Evolutionary conservation across 2,113 vertebrate genomes (phyloP), one percentile per base, ranked within the genome.

Genomic region (Megatriorchis doriae): DNA sequence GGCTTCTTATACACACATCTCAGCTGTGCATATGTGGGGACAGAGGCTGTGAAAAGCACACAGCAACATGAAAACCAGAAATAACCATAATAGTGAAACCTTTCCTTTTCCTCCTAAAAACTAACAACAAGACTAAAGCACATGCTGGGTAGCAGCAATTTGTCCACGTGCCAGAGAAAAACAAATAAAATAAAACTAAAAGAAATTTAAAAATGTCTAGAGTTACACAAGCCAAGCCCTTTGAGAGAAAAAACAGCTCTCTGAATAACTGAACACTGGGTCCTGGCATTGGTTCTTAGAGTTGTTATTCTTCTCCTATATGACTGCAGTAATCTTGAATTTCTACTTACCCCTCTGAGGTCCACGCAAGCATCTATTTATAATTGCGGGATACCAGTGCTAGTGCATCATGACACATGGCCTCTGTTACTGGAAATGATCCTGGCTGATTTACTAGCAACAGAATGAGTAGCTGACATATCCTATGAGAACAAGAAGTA

Each of bases 351-450:
- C 71, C 96, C 96, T 92, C 82, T 81, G 32, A 92, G 91, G 48
- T 43, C 59, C 27, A 12, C 61, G 72, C 55, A 85, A 87, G 53
- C 58, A 56, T 78, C 93, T 96, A 96, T 97, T 98, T 97, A 94
- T 97, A 97, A 80, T 14, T 78, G 79, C 92, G 73, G 70, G 79
- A 96, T 70, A 79, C 70, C 88, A 88, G 67, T 45, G n/a, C 45
- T 32, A 59, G 85, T 71, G 86, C 86, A 48, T 65, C 22, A 61
- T 19, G 71, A 81, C 85, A 79, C 8, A 9, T 31, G 70, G 48
- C 58, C 55, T 79, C 56, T 89, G 59, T 88, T 95, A 75, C 97
- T 94, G 95, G 94, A 96, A 98, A 94, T 77, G 31, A 43, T 89
- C 77, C 61, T 92, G 88, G 63, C 8, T 26, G 36, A 56, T 73